phyloP scores from a whole-genome alignment of 2,888 invertebrate genomes.

The Caenorhabditis wallacei region DNA sequence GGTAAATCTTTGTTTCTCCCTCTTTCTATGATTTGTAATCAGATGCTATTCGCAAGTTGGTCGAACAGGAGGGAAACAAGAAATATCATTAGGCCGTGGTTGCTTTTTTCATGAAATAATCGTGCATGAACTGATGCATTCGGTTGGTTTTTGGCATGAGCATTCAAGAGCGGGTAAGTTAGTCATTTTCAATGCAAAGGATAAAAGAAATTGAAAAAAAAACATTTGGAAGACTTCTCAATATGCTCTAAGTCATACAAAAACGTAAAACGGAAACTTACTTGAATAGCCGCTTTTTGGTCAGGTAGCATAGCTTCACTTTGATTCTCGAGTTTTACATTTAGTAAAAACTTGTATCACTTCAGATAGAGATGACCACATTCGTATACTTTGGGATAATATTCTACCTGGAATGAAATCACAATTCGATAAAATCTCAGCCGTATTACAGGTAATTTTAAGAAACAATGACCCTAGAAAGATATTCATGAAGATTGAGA shows the following conservation, averaged over 20 bases:
- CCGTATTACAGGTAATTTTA: conserved; percentile 67
- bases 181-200: not conserved
- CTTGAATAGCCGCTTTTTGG: too few species aligned
- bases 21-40: conserved; percentile 31
- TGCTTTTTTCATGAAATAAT: conserved; percentile 83
- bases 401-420: conserved; percentile 83
- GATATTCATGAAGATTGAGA: too few species aligned
- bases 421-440: conserved; percentile 82
- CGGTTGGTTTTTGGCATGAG: conserved; percentile 82
- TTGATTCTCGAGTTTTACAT: too few species aligned
- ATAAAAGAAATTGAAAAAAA: not conserved
- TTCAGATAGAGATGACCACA: conserved; percentile 84
- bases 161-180: conserved; percentile 79
- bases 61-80: conserved; percentile 81
- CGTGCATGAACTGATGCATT: conserved; percentile 82
- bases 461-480: too few species aligned
- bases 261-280: too few species aligned
- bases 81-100: conserved; percentile 80
- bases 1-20: too few species aligned
- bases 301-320: too few species aligned
- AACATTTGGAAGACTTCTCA: too few species aligned
- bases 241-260: too few species aligned
- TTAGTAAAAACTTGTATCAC: too few species aligned
- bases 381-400: conserved; percentile 83
- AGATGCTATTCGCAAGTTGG: conserved; percentile 83